Conservation (phyloP, 2,797 vertebrate species). For the Anguilla anguilla region DNA sequence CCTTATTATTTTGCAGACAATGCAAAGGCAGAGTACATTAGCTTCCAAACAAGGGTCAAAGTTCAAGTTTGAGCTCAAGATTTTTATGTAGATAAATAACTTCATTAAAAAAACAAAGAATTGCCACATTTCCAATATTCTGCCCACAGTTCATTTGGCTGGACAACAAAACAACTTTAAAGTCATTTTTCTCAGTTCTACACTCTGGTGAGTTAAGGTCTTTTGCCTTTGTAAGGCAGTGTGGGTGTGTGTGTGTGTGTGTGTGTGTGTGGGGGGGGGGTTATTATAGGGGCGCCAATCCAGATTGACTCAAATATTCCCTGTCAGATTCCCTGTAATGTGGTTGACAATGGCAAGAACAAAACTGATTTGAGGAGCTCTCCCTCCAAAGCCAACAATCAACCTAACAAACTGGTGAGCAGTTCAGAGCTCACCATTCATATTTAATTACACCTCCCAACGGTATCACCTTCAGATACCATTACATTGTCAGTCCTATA, state of each 20-base stretch:
- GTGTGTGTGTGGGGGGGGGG: background rate
- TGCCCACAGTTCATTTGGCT: too few species aligned
- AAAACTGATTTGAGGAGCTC: conserved; percentile 72
- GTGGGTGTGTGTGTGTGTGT: conserved; percentile 67
- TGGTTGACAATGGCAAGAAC: conserved; percentile 65
- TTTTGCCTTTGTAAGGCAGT: too few species aligned
- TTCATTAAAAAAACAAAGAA: too few species aligned
- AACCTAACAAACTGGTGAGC: conserved; percentile 65
- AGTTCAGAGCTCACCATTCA: conserved; percentile 69
- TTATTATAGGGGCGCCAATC: conserved; percentile 53
- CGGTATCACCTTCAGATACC: conserved; percentile 61
- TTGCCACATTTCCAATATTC: too few species aligned
- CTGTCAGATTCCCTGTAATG: conserved; percentile 70
- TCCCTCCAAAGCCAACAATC: conserved; percentile 60
- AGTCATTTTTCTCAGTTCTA: too few species aligned
- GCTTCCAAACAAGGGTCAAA: too few species aligned
- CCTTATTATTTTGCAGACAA: too few species aligned
- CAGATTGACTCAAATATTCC: conserved; percentile 74
- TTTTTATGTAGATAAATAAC: too few species aligned
- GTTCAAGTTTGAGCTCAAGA: too few species aligned
- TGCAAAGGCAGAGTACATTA: too few species aligned
- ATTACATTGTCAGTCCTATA: conserved; percentile 58
- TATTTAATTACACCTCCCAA: conserved; percentile 75
- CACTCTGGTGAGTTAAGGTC: too few species aligned
- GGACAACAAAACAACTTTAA: too few species aligned